Evolutionary conservation across 2,797 vertebrate species (phyloP).

Genomic region (Moxostoma hubbsi): DNA sequence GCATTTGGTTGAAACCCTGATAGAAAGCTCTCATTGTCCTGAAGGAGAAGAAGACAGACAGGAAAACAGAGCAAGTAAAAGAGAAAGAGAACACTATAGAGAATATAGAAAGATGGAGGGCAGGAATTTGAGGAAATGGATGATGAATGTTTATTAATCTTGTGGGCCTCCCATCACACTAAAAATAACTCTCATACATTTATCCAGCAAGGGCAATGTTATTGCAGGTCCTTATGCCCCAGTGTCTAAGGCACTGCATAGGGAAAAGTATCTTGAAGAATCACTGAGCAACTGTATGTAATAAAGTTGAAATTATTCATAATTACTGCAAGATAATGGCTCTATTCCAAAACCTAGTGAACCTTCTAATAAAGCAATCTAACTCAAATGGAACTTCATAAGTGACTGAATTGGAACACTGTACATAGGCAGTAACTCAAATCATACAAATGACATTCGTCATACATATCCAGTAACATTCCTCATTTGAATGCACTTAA

Average conservation of each 20-base stretch:
- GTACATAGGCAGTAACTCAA: background rate
- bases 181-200: conserved; percentile 56
- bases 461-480: background rate
- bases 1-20: conserved; percentile 31
- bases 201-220: conserved; percentile 49
- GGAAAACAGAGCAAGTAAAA: conserved; percentile 26
- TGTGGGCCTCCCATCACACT: conserved; percentile 56
- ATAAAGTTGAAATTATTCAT: conserved; percentile 46
- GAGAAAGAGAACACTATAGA: conserved; percentile 7
- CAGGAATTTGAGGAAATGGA: conserved; percentile 47
- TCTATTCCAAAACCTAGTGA: conserved; percentile 22
- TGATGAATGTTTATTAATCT: conserved; percentile 65
- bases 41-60: conserved; percentile 31
- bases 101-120: conserved; percentile 28
- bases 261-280: conserved; percentile 48
- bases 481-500: background rate
- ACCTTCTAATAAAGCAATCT: conserved; percentile 2
- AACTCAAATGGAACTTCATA: conserved; percentile 9
- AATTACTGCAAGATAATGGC: conserved; percentile 41
- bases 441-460: background rate
- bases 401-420: conserved; percentile 2
- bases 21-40: conserved; percentile 47
- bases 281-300: conserved; percentile 38
- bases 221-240: conserved; percentile 36
- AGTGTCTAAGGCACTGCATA: conserved; percentile 33